These are phyloP conservation scores for Jacana jacana DNA, from an alignment of 2,113 vertebrate species.

Conservation along the genomic window DNA sequence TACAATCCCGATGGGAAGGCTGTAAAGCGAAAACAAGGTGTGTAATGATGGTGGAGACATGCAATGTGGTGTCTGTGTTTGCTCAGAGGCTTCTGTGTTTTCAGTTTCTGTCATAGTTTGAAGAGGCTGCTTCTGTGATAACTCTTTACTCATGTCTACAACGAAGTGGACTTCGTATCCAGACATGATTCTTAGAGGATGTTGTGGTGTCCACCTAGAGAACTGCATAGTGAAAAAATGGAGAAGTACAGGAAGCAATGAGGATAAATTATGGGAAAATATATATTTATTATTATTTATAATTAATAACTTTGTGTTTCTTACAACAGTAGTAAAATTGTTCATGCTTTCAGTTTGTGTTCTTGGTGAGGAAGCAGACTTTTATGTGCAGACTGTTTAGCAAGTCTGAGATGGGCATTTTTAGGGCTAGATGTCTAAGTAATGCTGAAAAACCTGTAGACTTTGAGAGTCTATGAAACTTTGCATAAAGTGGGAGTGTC, in stretches of 20 bases:
- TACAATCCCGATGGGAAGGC: slow-evolving; percentile 84
- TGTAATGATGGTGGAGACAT: neutral
- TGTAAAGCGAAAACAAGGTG: slow-evolving; percentile 81
- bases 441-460: neutral
- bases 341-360: neutral
- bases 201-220: neutral
- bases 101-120: neutral
- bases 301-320: neutral
- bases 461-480: neutral
- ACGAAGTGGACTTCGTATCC: neutral
- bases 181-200: neutral
- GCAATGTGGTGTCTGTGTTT: neutral
- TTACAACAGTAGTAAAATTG: neutral
- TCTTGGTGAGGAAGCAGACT: neutral
- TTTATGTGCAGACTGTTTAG: neutral
- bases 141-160: neutral
- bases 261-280: neutral
- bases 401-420: neutral
- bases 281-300: neutral
- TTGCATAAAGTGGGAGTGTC: neutral
- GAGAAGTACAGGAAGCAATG: neutral
- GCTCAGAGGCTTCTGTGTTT: neutral
- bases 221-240: neutral
- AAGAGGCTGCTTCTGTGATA: neutral
- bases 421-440: neutral